These are phyloP conservation scores for Coenonympha arcania DNA, from an alignment of 2,888 invertebrate genomes.

Conservation along the genomic window DNA sequence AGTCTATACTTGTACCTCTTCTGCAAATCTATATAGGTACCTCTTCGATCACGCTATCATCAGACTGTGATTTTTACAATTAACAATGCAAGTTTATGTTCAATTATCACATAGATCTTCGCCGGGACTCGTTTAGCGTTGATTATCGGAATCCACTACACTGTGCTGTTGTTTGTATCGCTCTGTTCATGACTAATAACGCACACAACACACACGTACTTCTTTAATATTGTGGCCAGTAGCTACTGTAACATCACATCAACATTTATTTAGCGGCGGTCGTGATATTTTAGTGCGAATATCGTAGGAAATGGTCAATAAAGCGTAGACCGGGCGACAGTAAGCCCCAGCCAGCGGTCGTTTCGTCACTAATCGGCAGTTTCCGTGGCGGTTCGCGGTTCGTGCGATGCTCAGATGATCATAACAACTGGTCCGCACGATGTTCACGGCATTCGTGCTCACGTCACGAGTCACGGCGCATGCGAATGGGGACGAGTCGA, in stretches of 20 bases:
- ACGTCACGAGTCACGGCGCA: conserved; percentile 55
- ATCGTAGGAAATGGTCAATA: conserved; percentile 65
- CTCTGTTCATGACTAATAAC: conserved; percentile 22
- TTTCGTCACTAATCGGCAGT: conserved; percentile 63
- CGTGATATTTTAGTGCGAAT: conserved; percentile 45
- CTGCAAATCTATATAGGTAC: too few relatives aligned
- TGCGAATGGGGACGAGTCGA: conserved; percentile 35
- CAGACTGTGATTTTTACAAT: background rate
- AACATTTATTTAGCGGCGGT: conserved; percentile 35
- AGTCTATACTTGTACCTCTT: too few relatives aligned
- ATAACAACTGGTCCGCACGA: conserved; percentile 31
- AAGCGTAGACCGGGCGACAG: conserved; percentile 51
- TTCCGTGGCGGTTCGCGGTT: conserved; percentile 51
- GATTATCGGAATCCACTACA: conserved; percentile 29
- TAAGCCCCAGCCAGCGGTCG: conserved; percentile 46
- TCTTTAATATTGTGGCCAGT: conserved; percentile 15
- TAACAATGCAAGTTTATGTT: background rate
- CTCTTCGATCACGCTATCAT: conserved; percentile 2
- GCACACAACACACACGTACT: conserved; percentile 14
- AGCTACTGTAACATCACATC: conserved; percentile 37
- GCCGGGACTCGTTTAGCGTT: conserved; percentile 28
- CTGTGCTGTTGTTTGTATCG: conserved; percentile 12
- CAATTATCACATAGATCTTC: conserved; percentile 35
- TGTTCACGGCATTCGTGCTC: conserved; percentile 38
- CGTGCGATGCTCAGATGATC: conserved; percentile 22